These are phyloP conservation scores for Galaxea fascicularis DNA, from an alignment of 92 coral and sea anemone genomes.

Conservation along the genomic window DNA sequence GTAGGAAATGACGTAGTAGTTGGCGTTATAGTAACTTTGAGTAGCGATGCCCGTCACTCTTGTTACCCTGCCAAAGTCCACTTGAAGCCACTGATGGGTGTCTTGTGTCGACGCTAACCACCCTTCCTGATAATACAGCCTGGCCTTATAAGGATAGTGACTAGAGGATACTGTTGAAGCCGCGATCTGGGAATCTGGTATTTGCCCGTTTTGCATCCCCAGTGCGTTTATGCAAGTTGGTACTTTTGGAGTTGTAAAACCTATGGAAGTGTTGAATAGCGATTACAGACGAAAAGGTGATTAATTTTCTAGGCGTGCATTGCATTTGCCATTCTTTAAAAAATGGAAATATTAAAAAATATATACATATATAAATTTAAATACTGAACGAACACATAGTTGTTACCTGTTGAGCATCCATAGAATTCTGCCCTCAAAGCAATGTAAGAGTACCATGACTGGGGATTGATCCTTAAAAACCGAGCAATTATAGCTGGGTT, in stretches of 20 bases:
- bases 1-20: constrained; percentile 5
- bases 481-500: constrained; percentile 33
- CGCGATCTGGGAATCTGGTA: constrained; percentile 25
- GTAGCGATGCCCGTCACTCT: constrained; percentile 39
- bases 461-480: constrained; percentile 33
- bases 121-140: constrained; percentile 12
- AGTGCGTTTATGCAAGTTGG: background rate
- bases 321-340: no score
- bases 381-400: no score
- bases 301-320: no score
- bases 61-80: constrained; percentile 33
- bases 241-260: no score
- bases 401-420: background rate
- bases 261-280: no score
- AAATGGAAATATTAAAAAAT: no score
- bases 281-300: no score
- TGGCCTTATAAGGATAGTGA: constrained; percentile 23
- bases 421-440: background rate
- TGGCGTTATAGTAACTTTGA: constrained; percentile 8
- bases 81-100: constrained; percentile 39
- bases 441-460: constrained; percentile 21
- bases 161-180: constrained; percentile 8
- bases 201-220: constrained; percentile 19
- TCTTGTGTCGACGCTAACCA: constrained; percentile 16
- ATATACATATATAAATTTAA: no score